Conservation (phyloP, 2,888 invertebrate genomes). For the Rotaria magnacalcarata region DNA sequence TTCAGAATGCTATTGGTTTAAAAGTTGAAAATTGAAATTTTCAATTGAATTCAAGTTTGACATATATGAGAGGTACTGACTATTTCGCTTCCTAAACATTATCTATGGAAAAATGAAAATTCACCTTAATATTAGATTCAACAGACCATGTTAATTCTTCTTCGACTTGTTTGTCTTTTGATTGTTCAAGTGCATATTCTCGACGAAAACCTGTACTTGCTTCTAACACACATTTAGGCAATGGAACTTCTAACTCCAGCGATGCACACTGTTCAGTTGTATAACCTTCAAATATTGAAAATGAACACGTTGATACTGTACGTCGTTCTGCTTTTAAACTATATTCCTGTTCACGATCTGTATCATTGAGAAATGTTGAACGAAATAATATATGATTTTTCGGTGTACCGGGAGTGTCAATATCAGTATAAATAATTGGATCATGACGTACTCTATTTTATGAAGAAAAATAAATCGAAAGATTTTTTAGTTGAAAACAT, state of each 20-base stretch:
- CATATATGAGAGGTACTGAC: no score
- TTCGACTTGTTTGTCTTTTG: constrained; percentile 36
- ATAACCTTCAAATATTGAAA: constrained; percentile 43
- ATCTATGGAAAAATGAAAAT: background rate
- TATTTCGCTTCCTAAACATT: no score
- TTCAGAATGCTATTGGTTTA: no score
- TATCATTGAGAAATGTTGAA: constrained; percentile 46
- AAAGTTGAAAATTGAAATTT: no score
- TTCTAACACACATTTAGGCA: constrained; percentile 39
- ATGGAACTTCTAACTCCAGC: constrained; percentile 40
- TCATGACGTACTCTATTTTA: constrained; percentile 39
- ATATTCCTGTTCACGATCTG: constrained; percentile 43
- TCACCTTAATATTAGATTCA: constrained; percentile 45
- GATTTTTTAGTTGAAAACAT: background rate
- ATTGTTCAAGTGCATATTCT: constrained; percentile 44
- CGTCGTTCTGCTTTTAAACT: constrained; percentile 40
- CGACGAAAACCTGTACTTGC: constrained; percentile 44
- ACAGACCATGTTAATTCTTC: constrained; percentile 46
- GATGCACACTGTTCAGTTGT: constrained; percentile 33
- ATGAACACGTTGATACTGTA: constrained; percentile 43
- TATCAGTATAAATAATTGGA: constrained; percentile 30
- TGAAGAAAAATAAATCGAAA: background rate
- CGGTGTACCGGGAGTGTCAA: constrained; percentile 24
- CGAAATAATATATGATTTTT: constrained; percentile 45
- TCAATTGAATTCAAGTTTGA: no score